Evolutionary conservation across 2,888 invertebrate species (phyloP).

Genomic region (Arenicola marina): DNA sequence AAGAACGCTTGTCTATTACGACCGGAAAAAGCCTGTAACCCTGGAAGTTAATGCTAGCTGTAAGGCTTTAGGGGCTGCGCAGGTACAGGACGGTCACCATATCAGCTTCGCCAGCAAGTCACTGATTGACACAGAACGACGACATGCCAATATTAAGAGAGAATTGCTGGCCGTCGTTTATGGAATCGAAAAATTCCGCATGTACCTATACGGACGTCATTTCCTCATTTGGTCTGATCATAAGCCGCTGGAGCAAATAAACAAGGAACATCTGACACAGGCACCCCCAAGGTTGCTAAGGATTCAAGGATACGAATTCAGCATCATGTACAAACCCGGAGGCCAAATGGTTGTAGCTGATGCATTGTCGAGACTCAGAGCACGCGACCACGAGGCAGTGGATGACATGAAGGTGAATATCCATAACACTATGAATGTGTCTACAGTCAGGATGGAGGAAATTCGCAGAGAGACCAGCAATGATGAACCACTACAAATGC

Average conservation of each 20-base stretch:
- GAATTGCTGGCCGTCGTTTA: not conserved
- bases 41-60: not conserved
- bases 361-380: too few species aligned
- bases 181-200: not conserved
- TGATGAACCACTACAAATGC: too few species aligned
- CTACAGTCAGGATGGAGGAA: too few species aligned
- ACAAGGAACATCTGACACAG: not conserved
- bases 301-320: constrained; percentile 1
- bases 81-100: too few species aligned
- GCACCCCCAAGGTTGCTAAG: not conserved
- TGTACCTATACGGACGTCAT: not conserved
- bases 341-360: not conserved
- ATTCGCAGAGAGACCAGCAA: too few species aligned
- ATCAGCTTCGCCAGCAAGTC: not conserved
- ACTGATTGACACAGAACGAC: not conserved
- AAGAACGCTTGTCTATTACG: too few species aligned
- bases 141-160: constrained; percentile 1
- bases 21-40: not conserved
- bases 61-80: not conserved
- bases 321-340: not conserved
- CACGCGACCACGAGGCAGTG: too few species aligned
- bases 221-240: not conserved
- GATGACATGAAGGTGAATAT: too few species aligned
- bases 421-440: too few species aligned
- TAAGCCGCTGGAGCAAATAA: not conserved